Conservation (phyloP, 1,140 invertebrate species). For the Trichonephila clavipes region DNA sequence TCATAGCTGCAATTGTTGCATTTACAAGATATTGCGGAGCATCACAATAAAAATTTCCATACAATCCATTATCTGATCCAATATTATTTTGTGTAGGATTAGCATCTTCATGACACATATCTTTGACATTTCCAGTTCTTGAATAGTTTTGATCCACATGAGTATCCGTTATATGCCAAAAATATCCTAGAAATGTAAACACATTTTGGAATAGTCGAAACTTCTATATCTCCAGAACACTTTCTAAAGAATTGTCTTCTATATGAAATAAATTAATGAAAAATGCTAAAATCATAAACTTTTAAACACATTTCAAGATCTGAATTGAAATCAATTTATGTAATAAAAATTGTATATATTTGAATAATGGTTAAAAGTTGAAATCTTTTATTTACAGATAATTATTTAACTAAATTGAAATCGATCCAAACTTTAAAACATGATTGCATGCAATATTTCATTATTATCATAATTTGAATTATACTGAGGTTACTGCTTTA, state of each 20-base stretch:
- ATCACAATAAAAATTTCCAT: constrained; percentile 93
- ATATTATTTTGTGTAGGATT: neutral
- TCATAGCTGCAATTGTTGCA: constrained; percentile 91
- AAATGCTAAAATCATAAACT: too few relatives aligned
- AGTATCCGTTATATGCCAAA: constrained; percentile 95
- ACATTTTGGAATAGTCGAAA: neutral
- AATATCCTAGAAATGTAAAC: constrained; percentile 86
- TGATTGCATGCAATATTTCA: too few relatives aligned
- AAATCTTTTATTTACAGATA: too few relatives aligned
- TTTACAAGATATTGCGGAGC: constrained; percentile 91
- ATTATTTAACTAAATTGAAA: too few relatives aligned
- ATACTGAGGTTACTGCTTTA: too few relatives aligned
- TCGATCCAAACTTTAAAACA: too few relatives aligned
- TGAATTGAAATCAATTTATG: too few relatives aligned
- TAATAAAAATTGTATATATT: too few relatives aligned
- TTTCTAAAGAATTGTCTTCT: neutral
- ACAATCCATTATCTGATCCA: constrained; percentile 83
- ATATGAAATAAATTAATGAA: too few relatives aligned
- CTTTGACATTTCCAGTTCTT: constrained; percentile 84
- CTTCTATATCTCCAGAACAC: neutral
- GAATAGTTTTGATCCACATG: constrained; percentile 92
- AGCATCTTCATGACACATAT: constrained; percentile 77
- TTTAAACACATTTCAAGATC: too few relatives aligned
- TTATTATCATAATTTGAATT: too few relatives aligned
- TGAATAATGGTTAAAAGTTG: too few relatives aligned